Percentiles rank a stretch among this genome's conserved stretches.
phyloP scores from a whole-genome alignment of 2,888 invertebrate genomes.

The Cyrtodaria siliqua region DNA sequence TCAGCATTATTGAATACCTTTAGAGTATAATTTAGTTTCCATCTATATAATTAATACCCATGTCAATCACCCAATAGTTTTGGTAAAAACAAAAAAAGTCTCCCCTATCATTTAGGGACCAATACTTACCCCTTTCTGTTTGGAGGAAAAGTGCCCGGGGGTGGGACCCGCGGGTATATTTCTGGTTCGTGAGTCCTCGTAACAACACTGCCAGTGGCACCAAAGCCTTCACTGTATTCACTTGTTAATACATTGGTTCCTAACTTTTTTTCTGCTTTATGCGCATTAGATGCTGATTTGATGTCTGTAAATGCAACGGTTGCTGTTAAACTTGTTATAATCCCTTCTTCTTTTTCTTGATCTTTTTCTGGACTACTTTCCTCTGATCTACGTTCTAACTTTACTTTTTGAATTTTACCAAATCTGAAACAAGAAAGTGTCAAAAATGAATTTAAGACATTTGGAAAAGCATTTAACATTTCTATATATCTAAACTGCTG shows the following conservation, averaged over 20 bases:
- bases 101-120: no score
- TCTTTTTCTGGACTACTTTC: slow-evolving; percentile 59
- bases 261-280: slow-evolving; percentile 95
- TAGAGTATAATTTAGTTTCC: no score
- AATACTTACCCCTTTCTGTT: slow-evolving; percentile 71
- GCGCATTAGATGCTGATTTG: slow-evolving; percentile 97
- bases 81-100: no score
- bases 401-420: slow-evolving; percentile 99
- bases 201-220: slow-evolving; percentile 78
- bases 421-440: slow-evolving; percentile 90
- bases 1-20: no score
- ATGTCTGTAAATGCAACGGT: slow-evolving; percentile 94
- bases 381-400: slow-evolving; percentile 90
- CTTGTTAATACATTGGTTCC: slow-evolving; percentile 91
- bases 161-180: slow-evolving; percentile 52
- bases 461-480: no score
- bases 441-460: no score
- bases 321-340: slow-evolving; percentile 68
- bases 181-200: slow-evolving; percentile 73
- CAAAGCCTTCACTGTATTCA: slow-evolving; percentile 94
- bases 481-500: no score
- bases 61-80: no score
- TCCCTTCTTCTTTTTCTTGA: slow-evolving; percentile 64
- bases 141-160: slow-evolving; percentile 50
- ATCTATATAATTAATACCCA: no score